Percentiles rank a stretch among this genome's conserved stretches.
Conservation (phyloP, 1,140 invertebrate genomes). For the Chrysoperla carnea region DNA sequence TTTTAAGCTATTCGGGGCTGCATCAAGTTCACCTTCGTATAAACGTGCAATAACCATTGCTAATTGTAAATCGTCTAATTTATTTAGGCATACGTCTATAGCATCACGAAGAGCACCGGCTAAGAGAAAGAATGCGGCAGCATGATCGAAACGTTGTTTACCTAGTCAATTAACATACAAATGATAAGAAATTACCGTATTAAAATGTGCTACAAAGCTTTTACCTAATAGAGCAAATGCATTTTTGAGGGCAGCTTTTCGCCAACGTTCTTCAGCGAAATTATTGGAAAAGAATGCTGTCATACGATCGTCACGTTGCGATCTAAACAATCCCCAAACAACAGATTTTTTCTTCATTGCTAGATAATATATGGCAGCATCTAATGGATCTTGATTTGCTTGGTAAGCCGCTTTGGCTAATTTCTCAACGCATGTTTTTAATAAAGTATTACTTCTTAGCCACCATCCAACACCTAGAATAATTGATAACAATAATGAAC, state of each 20-base stretch:
- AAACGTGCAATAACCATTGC: conserved; percentile 86
- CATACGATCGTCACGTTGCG: conserved; percentile 80
- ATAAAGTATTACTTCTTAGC: conserved; percentile 70
- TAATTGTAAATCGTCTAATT: conserved; percentile 89
- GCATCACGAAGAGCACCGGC: conserved; percentile 89
- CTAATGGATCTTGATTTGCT: conserved; percentile 81
- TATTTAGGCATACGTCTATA: conserved; percentile 82
- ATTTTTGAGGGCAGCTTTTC: conserved; percentile 94
- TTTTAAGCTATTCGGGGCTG: conserved; percentile 51
- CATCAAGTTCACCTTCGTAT: conserved; percentile 69
- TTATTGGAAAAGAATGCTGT: conserved; percentile 89
- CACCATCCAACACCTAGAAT: conserved; percentile 82
- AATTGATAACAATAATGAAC: background rate
- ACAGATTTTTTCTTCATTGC: conserved; percentile 98
- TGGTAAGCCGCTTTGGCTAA: conserved; percentile 86
- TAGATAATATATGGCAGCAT: conserved; percentile 93
- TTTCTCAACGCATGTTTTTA: conserved; percentile 80
- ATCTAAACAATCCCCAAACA: conserved; percentile 89
- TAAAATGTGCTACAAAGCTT: too few species aligned
- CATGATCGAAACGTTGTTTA: conserved; percentile 86
- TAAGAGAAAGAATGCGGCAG: conserved; percentile 89
- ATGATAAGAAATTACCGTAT: too few species aligned
- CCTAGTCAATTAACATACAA: background rate
- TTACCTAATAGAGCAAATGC: conserved; percentile 81
- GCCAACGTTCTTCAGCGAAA: conserved; percentile 83